Evolutionary conservation across 2,888 invertebrate species (phyloP), one percentile per base, ranked within the genome.

Genomic region (Apoda limacodes): DNA sequence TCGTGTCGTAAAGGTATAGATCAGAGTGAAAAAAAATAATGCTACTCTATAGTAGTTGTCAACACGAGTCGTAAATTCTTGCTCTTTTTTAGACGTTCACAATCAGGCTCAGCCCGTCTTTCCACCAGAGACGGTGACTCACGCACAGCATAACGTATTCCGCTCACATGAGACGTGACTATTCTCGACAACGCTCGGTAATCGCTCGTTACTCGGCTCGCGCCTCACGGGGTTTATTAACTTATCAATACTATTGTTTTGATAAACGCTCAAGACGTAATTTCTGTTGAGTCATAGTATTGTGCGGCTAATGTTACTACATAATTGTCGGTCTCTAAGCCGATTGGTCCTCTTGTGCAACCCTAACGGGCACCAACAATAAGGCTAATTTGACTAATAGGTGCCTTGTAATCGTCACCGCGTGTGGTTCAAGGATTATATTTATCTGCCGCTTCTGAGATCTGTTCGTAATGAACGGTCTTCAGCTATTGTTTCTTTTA

Each of bases 191-290:
- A 49, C 52, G 58, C 50, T 50, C 48, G 39, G 61, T 67, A 68
- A 69, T 66, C 70, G 67, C 71, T 75, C 72, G 74, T 74, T 71
- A 71, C 65, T 53, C 56, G 51, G 62, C 55, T 50, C 64, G 63
- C 69, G 60, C 67, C 63, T 67, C 50, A 60, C 62, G 17, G 5
- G 17, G 17, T 74, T 69, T 74, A 80, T 80, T 72, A 80, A 78
- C 74, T 78, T 80, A 80, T 80, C 78, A 75, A 72, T 71, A 75
- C 76, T 69, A 80, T 80, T 80, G 80, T 80, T 78, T 80, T 76
- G 74, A 78, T 80, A 75, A 70, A 76, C 70, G 70, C 67, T 55
- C 53, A 54, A 52, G 56, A 52, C 58, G 68, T 67, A 67, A 71
- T 74, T 72, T 74, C 53, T 64, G 78, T 59, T 80, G 80, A 80